Base-by-base conservation (phyloP, 2,888 invertebrate species). In the Fragum whitleyi region DNA sequence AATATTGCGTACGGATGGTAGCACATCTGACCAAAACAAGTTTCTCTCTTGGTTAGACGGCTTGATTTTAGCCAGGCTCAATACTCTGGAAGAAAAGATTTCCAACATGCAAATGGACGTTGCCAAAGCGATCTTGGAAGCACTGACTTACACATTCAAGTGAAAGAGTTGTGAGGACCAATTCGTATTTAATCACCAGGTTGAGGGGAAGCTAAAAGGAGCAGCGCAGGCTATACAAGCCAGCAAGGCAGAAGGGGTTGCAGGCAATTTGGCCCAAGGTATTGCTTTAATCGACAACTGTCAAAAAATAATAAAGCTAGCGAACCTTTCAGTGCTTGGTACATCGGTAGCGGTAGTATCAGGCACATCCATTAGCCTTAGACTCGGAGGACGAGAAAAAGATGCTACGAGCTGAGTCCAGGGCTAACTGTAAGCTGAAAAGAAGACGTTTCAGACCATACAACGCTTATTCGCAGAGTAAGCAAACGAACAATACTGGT, bases 231-330 rank as follows among this genome's bases (percentile, higher is more conserved):
- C 51, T n/a, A 7, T 51, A 21, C 19, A 51, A 51, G 21, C 19
- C 5, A 14, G 21, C 5, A 51, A 21, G 21, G 51, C 19, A 51
- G 51, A 14, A 5, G 21, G n/a, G 21, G 51, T 21, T 3, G 19
- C 21, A 51, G 51, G 14, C n/a, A 51, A 51, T 16, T n/a, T 51
- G 19, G 19, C 51, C 3, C n/a, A 51, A 51, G 51, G 51, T 51
- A 51, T 59, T 28, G 26, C 36, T 36, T 62, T 73, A 29, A 26
- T 73, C 28, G 28, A 57, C 32, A 61, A 62, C 19, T 28, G 62
- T 42, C 73, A 73, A 62, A 73, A 62, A 62, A 47, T 73, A 23
- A 39, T 73, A 6, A 39, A 36, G 11, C 36, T 61, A 36, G 73
- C 62, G 16, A 47, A 73, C 47, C 47, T 62, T 47, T 61, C 61